Evolutionary conservation across 2,113 vertebrate species (phyloP).

Genomic region (Campylomormyrus tamandua): DNA sequence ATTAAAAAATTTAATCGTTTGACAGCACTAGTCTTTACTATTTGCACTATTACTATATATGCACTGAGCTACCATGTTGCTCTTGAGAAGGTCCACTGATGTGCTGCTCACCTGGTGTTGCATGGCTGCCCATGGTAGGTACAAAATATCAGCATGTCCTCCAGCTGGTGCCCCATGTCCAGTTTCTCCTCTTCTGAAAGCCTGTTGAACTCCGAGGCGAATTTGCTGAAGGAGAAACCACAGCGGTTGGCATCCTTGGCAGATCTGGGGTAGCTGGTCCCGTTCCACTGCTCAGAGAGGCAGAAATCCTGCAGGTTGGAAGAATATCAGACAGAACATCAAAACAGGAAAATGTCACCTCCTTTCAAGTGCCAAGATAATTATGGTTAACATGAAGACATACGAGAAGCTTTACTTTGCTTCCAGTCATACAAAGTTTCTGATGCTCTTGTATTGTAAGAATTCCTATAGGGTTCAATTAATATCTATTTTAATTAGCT

Average conservation of each 20-base stretch:
- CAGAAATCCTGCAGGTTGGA: constrained; percentile 23
- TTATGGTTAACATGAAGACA: neutral
- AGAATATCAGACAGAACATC: neutral
- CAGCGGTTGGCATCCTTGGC: constrained; percentile 11
- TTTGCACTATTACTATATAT: neutral
- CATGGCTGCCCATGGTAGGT: constrained; percentile 35
- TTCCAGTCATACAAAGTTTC: neutral
- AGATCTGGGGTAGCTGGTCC: neutral
- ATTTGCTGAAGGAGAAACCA: constrained; percentile 30
- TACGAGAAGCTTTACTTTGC: neutral
- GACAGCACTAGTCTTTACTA: neutral
- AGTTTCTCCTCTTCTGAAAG: constrained; percentile 34
- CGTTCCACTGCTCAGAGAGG: constrained; percentile 22
- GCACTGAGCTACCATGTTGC: neutral
- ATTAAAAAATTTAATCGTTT: too few species aligned
- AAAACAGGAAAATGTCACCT: neutral
- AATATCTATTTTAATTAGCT: neutral
- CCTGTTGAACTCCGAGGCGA: constrained; percentile 35
- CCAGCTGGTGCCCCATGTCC: constrained; percentile 36
- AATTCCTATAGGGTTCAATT: neutral
- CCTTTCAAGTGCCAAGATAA: neutral
- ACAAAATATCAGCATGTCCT: constrained; percentile 39
- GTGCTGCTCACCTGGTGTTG: constrained; percentile 27
- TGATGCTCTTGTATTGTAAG: neutral
- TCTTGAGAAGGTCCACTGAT: neutral